These are phyloP conservation scores for Rhinolophus ferrumequinum DNA, from an alignment of 2,113 vertebrate species.

Conservation along the genomic window DNA sequence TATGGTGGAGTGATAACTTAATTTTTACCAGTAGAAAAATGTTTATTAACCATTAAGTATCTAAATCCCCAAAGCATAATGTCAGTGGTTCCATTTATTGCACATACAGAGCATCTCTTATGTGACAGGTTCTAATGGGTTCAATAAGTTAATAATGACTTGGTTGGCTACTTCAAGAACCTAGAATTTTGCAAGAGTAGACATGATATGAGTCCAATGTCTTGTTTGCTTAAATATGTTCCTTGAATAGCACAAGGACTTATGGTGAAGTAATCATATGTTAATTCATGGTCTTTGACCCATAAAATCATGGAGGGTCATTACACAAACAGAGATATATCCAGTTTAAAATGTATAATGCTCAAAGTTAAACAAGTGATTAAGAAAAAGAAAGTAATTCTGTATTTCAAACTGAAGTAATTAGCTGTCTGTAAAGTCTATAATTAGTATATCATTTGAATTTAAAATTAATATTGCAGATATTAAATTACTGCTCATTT, in stretches of 20 bases:
- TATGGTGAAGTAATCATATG: not conserved
- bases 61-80: not conserved
- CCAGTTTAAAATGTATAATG: not conserved
- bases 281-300: not conserved
- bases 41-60: not conserved
- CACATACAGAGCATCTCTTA: not conserved
- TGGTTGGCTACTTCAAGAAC: not conserved
- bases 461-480: slow-evolving; percentile 62
- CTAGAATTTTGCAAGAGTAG: not conserved
- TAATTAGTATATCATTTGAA: slow-evolving; percentile 72
- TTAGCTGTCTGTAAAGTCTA: slow-evolving; percentile 63
- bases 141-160: not conserved
- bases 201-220: not conserved
- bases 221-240: not conserved
- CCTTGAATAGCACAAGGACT: not conserved
- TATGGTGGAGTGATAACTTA: not conserved
- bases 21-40: not conserved
- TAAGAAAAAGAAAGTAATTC: slow-evolving; percentile 52
- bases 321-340: slow-evolving; percentile 24
- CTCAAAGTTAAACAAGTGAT: slow-evolving; percentile 44
- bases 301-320: not conserved
- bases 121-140: not conserved
- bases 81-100: not conserved
- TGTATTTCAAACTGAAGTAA: slow-evolving; percentile 60
- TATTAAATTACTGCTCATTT: slow-evolving; percentile 69